Conservation (phyloP, 2,888 invertebrate species). For the Eueremaeus valkanovi region DNA sequence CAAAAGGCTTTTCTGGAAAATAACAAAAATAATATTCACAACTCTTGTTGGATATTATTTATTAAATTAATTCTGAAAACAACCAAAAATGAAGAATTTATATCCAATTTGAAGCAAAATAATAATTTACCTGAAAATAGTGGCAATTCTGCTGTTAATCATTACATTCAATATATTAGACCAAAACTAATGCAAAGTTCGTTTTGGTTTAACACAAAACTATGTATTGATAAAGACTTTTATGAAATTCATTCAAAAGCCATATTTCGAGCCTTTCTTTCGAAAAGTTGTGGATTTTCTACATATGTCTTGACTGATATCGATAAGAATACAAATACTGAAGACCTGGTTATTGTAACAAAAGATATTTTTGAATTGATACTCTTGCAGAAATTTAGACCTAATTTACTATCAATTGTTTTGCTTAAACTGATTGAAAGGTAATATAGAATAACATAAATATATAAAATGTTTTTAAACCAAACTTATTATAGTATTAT, state of each 20-base stretch:
- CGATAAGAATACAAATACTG: not conserved
- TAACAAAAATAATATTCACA: not conserved
- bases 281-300: conserved; percentile 12
- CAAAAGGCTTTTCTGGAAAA: not conserved
- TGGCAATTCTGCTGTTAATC: not conserved
- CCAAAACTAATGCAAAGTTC: conserved; percentile 8
- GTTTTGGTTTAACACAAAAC: conserved; percentile 20
- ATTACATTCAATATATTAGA: conserved; percentile 15
- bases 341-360: not conserved
- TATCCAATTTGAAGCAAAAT: not conserved
- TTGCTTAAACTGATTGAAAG: conserved; percentile 1
- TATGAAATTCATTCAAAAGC: not conserved
- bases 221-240: conserved; percentile 7
- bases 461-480: not conserved
- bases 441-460: too few relatives aligned
- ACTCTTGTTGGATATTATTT: conserved; percentile 11
- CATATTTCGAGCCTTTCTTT: not conserved
- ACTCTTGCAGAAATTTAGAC: conserved; percentile 19
- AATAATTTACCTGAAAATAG: conserved; percentile 2
- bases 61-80: conserved; percentile 17
- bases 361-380: conserved; percentile 23
- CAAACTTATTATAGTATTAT: not conserved
- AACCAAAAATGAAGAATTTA: conserved; percentile 3
- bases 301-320: not conserved
- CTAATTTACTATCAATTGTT: not conserved